These are phyloP conservation scores for Halichoeres trimaculatus DNA, from an alignment of 2,113 vertebrate species.

Conservation along the genomic window DNA sequence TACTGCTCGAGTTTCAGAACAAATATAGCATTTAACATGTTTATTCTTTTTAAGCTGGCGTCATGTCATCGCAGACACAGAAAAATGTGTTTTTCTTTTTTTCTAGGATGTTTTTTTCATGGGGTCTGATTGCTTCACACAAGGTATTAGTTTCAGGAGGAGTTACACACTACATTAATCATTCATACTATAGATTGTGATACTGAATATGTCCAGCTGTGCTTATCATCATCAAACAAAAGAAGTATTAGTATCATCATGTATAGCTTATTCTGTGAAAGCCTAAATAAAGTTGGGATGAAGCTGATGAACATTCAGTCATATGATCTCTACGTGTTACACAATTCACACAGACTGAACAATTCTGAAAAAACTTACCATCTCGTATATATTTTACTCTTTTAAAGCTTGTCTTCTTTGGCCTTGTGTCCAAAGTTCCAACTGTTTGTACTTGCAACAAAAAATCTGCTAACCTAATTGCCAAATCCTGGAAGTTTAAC, in stretches of 20 bases:
- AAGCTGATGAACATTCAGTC: constrained; percentile 47
- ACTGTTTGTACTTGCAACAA: not conserved
- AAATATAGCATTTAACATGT: constrained; percentile 60
- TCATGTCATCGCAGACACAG: constrained; percentile 47
- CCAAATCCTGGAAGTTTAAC: not conserved
- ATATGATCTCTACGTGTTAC: not conserved
- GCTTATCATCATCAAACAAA: constrained; percentile 72
- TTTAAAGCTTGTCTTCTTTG: no score
- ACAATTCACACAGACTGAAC: no score
- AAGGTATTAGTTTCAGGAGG: constrained; percentile 62
- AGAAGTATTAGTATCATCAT: constrained; percentile 72
- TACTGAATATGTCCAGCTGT: constrained; percentile 73
- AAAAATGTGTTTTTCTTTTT: constrained; percentile 1
- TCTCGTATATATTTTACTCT: no score
- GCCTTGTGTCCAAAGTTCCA: no score
- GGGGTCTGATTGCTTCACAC: constrained; percentile 65
- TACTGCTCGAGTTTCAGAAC: constrained; percentile 66
- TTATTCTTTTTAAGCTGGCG: constrained; percentile 62
- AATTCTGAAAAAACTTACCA: no score
- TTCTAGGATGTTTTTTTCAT: constrained; percentile 46
- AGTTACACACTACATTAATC: constrained; percentile 67
- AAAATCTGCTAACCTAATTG: not conserved
- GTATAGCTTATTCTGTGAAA: constrained; percentile 79
- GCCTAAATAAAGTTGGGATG: constrained; percentile 76
- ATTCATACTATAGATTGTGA: constrained; percentile 74